Evolutionary conservation across 2,888 invertebrate species (phyloP).

Genomic region (Drosophila cognata): DNA sequence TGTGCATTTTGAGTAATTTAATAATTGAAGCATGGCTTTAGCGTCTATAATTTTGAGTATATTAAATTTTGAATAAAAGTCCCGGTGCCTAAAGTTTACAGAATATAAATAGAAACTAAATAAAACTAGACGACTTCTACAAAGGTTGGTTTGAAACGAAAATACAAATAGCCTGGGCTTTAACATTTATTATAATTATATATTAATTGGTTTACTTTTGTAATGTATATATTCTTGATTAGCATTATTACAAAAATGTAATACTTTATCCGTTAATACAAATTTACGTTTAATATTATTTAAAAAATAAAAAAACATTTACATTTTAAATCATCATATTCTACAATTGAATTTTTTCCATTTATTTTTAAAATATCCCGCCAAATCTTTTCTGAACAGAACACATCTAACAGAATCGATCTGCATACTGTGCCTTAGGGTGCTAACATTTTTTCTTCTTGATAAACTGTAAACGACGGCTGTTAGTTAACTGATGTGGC

Average conservation of each 20-base stretch:
- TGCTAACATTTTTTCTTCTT: slow-evolving; percentile 6
- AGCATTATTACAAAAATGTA: too few relatives aligned
- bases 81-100: not conserved
- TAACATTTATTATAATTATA: not conserved
- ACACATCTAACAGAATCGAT: not conserved
- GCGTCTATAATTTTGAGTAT: not conserved
- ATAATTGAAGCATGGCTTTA: slow-evolving; percentile 39
- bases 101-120: not conserved
- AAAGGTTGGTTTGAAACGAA: not conserved
- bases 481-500: slow-evolving; percentile 1
- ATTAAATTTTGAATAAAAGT: not conserved
- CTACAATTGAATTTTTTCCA: not conserved
- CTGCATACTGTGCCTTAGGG: not conserved
- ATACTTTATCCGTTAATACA: too few relatives aligned
- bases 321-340: too few relatives aligned
- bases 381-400: not conserved
- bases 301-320: too few relatives aligned
- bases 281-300: too few relatives aligned
- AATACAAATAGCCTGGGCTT: not conserved
- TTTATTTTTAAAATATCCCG: not conserved
- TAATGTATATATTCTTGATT: too few relatives aligned
- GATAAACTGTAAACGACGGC: slow-evolving; percentile 12
- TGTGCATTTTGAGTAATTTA: slow-evolving; percentile 5
- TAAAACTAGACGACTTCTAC: not conserved
- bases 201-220: not conserved